Percentiles rank a stretch among this genome's conserved stretches.
Conservation (phyloP, 2,113 vertebrate genomes). For the Camelus dromedarius region DNA sequence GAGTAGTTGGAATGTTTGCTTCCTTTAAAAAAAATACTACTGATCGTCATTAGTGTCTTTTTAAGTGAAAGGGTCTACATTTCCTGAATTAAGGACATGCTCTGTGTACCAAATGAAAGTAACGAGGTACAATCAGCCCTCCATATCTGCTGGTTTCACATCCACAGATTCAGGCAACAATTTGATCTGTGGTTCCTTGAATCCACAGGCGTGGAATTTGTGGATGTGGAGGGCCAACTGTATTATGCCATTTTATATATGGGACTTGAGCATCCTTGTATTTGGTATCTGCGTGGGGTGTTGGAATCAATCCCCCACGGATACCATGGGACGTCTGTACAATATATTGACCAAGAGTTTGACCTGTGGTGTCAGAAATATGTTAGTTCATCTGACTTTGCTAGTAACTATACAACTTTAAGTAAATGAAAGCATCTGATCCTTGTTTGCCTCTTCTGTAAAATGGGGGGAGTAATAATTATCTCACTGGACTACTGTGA, state of each 20-base stretch:
- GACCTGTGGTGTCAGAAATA: not conserved
- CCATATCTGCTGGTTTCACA: not conserved
- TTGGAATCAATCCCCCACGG: not conserved
- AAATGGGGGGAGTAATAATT: not conserved
- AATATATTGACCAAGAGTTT: not conserved
- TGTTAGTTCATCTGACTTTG: not conserved
- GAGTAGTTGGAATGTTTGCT: constrained; percentile 22
- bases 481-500: not conserved
- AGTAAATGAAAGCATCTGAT: not conserved
- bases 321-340: not conserved
- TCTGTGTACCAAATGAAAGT: not conserved
- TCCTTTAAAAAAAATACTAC: not conserved
- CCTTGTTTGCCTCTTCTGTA: not conserved
- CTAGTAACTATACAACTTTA: not conserved
- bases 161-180: not conserved
- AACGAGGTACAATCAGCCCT: not conserved
- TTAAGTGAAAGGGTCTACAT: not conserved
- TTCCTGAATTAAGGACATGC: not conserved
- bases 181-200: not conserved
- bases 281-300: not conserved
- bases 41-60: constrained; percentile 9
- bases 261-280: not conserved
- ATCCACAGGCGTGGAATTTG: not conserved
- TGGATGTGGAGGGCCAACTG: not conserved
- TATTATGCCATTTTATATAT: not conserved